These are phyloP conservation scores for Amblyopsis hoosieri DNA, from an alignment of 2,797 vertebrate species.

Conservation along the genomic window DNA sequence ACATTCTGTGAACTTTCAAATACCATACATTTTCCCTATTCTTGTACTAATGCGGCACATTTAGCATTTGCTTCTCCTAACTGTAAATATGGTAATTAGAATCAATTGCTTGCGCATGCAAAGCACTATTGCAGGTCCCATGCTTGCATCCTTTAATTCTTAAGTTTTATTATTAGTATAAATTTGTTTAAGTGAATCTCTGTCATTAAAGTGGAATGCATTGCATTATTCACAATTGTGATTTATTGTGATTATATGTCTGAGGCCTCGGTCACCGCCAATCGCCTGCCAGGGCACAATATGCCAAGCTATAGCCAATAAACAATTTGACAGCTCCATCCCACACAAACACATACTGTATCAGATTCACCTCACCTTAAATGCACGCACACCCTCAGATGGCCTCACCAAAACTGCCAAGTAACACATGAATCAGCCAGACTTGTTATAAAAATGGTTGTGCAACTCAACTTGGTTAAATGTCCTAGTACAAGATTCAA, in stretches of 20 bases:
- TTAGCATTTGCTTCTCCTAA: too few species aligned
- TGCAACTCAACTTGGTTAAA: constrained; percentile 8
- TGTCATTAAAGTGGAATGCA: constrained; percentile 15
- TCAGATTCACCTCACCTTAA: constrained; percentile 41
- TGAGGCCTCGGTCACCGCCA: constrained; percentile 17
- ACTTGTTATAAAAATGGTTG: constrained; percentile 36
- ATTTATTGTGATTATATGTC: constrained; percentile 40
- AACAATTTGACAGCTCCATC: constrained; percentile 27
- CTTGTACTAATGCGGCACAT: too few species aligned
- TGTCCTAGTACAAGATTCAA: too few species aligned
- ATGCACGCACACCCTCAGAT: constrained; percentile 38
- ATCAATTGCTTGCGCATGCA: too few species aligned
- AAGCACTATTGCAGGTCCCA: too few species aligned
- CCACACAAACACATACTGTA: constrained; percentile 28
- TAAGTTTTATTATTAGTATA: too few species aligned
- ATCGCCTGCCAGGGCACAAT: constrained; percentile 38
- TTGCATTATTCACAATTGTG: constrained; percentile 47
- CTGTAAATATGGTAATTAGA: too few species aligned
- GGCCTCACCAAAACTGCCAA: constrained; percentile 62
- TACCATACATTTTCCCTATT: too few species aligned
- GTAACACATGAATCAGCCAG: constrained; percentile 66
- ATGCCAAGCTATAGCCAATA: constrained; percentile 34
- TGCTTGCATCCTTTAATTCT: too few species aligned
- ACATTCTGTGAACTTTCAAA: too few species aligned
- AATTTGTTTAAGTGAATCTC: too few species aligned